Percentiles rank a stretch among this genome's conserved stretches.
These are phyloP conservation scores for Rhincodon typus DNA, from an alignment of 2,797 vertebrate genomes.

Conservation along the genomic window DNA sequence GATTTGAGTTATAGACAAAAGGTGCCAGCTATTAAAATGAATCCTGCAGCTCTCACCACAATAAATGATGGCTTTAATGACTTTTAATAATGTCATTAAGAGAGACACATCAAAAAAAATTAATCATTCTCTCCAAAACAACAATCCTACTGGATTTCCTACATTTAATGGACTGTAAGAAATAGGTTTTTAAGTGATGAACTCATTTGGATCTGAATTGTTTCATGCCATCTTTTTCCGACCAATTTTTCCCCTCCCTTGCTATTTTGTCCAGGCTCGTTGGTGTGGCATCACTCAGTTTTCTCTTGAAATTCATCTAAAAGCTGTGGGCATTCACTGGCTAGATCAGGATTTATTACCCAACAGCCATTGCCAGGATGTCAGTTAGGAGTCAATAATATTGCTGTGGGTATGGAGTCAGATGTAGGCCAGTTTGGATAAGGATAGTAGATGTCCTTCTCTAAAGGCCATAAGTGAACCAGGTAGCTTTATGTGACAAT, in stretches of 20 bases:
- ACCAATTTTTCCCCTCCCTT: not conserved
- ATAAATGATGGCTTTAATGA: conserved; percentile 28
- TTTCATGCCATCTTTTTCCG: not conserved
- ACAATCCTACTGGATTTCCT: not conserved
- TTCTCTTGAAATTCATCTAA: too few relatives aligned
- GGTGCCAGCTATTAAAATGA: not conserved
- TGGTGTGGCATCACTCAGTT: not conserved
- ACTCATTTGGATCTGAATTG: not conserved
- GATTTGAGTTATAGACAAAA: not conserved
- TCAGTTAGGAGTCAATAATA: too few relatives aligned
- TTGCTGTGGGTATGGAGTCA: too few relatives aligned
- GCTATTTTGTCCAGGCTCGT: not conserved
- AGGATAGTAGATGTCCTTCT: too few relatives aligned
- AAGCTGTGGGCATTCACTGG: too few relatives aligned
- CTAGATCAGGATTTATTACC: too few relatives aligned
- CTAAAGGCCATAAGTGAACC: too few relatives aligned
- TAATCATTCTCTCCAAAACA: conserved; percentile 26
- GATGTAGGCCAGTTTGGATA: too few relatives aligned
- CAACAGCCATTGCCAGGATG: too few relatives aligned
- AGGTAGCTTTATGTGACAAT: too few relatives aligned
- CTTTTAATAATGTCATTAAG: conserved; percentile 35
- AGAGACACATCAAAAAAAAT: not conserved
- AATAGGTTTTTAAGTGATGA: conserved; percentile 23
- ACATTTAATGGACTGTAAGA: conserved; percentile 14
- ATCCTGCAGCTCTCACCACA: conserved; percentile 20